These are phyloP conservation scores for Allacma fusca DNA, from an alignment of 2,888 invertebrate genomes.

Conservation along the genomic window DNA sequence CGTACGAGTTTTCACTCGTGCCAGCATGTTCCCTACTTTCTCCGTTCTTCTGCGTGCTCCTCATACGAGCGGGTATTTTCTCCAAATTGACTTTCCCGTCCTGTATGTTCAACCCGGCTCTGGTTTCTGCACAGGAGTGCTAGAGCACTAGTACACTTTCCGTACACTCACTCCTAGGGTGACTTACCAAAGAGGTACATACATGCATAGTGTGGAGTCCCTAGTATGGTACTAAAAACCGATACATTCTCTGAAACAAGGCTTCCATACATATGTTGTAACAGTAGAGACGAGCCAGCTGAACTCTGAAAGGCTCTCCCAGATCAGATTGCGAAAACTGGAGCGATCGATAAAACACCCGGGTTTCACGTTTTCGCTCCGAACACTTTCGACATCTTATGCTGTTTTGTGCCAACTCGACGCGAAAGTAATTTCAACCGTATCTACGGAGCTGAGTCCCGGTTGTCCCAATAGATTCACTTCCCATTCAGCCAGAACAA, in stretches of 20 bases:
- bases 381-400: constrained; percentile 35
- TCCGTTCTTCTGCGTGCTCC: not conserved
- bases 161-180: no score
- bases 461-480: constrained; percentile 18
- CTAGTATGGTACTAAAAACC: no score
- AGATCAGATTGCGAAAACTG: constrained; percentile 24
- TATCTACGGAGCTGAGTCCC: not conserved
- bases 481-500: not conserved
- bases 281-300: no score
- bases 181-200: no score
- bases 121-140: not conserved
- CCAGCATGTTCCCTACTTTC: constrained; percentile 3
- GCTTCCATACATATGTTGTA: no score
- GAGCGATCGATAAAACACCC: constrained; percentile 23
- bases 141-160: no score
- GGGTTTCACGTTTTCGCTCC: not conserved
- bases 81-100: not conserved
- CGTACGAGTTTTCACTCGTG: not conserved
- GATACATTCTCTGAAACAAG: no score
- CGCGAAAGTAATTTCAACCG: not conserved
- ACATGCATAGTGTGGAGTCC: no score
- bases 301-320: not conserved
- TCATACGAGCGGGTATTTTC: not conserved
- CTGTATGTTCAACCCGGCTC: not conserved
- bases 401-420: constrained; percentile 13